These are phyloP conservation scores for Oryzias curvinotus DNA, from an alignment of 2,113 vertebrate genomes.

Conservation along the genomic window DNA sequence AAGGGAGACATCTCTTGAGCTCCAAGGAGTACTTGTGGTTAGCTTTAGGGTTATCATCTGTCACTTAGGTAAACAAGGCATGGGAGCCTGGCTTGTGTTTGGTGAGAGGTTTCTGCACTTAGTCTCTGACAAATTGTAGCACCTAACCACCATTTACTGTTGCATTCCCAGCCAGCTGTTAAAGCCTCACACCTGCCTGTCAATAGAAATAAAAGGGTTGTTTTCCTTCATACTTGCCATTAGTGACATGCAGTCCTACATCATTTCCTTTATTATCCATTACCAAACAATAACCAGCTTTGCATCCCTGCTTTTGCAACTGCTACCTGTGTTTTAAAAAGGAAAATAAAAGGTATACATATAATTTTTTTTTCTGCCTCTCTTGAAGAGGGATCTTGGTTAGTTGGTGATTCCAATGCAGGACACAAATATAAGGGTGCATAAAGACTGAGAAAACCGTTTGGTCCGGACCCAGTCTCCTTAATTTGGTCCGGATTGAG, in stretches of 20 bases:
- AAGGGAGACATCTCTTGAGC: conserved; percentile 13
- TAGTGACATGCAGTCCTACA: neutral
- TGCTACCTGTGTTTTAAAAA: too few species aligned
- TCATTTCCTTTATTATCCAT: neutral
- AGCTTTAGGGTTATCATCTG: conserved; percentile 29
- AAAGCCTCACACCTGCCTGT: conserved; percentile 15
- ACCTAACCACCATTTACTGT: conserved; percentile 11
- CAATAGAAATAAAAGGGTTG: neutral
- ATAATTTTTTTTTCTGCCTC: too few species aligned
- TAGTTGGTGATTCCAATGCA: too few species aligned
- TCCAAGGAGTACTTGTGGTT: conserved; percentile 7
- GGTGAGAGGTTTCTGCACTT: conserved; percentile 11
- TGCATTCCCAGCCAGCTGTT: conserved; percentile 14
- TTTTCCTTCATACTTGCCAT: neutral
- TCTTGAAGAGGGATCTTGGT: too few species aligned
- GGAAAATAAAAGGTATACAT: too few species aligned
- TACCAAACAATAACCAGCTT: too few species aligned
- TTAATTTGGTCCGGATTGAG: too few species aligned
- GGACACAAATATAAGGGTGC: too few species aligned
- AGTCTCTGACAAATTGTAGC: conserved; percentile 14
- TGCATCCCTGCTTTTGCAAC: too few species aligned
- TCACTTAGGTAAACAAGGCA: conserved; percentile 16
- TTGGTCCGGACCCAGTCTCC: too few species aligned
- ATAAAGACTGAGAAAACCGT: too few species aligned
- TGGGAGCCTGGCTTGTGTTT: conserved; percentile 2